Percentiles rank a stretch among this genome's conserved stretches.
These are phyloP conservation scores for Sturmia bella DNA, from an alignment of 2,888 invertebrate species.

Conservation along the genomic window DNA sequence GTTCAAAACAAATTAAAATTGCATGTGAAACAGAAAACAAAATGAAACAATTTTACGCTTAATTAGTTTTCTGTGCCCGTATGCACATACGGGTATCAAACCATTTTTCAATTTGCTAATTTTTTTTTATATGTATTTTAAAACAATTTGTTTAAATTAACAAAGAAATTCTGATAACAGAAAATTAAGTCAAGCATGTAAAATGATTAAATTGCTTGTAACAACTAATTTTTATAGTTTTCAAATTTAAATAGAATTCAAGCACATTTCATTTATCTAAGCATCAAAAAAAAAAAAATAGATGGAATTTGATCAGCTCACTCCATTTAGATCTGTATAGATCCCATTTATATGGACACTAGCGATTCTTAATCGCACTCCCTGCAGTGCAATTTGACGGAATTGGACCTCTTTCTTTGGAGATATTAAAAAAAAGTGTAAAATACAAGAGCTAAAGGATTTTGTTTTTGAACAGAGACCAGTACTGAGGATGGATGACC, in stretches of 20 bases:
- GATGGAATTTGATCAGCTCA: no score
- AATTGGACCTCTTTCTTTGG: no score
- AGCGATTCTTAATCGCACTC: no score
- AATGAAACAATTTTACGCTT: constrained; percentile 23
- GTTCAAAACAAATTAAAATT: not conserved
- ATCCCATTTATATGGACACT: no score
- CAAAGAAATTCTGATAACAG: not conserved
- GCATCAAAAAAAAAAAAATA: no score
- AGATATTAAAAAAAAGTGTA: no score
- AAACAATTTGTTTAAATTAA: constrained; percentile 27
- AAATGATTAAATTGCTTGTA: constrained; percentile 26
- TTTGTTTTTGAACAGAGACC: no score
- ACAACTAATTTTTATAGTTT: constrained; percentile 3
- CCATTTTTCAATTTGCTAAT: constrained; percentile 17
- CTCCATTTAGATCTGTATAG: no score
- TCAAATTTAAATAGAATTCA: constrained; percentile 27
- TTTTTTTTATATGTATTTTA: constrained; percentile 1
- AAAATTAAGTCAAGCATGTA: constrained; percentile 57
- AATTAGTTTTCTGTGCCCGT: constrained; percentile 28
- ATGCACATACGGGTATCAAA: constrained; percentile 30
- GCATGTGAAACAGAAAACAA: not conserved
- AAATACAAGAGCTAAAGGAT: no score
- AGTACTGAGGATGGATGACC: no score
- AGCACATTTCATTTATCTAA: no score
- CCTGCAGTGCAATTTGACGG: no score